Percentiles rank a stretch among this genome's conserved stretches.
Conservation (phyloP, 2,797 vertebrate species). For the Tokudaia muenninki region DNA sequence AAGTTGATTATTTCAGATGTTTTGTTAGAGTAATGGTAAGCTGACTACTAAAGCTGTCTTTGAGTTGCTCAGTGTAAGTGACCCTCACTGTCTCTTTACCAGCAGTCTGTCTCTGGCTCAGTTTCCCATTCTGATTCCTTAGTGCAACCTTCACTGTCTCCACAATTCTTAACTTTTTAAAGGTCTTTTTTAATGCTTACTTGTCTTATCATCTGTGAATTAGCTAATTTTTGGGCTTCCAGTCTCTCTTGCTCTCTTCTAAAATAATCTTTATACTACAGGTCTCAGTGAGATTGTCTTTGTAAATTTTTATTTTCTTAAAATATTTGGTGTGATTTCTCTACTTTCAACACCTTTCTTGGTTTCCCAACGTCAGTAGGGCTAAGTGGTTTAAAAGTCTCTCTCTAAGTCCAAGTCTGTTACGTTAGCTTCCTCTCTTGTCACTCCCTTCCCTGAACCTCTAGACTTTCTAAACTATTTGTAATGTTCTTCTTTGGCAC, state of each 20-base stretch:
- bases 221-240: constrained; percentile 14
- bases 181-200: neutral
- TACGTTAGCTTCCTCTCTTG: neutral
- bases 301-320: constrained; percentile 49
- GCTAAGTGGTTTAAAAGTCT: neutral
- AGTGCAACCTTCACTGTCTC: neutral
- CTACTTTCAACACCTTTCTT: constrained; percentile 22
- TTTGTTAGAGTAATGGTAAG: neutral
- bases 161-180: neutral
- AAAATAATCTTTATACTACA: neutral
- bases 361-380: neutral
- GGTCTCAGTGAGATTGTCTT: constrained; percentile 1
- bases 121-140: neutral
- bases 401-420: neutral
- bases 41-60: neutral
- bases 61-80: neutral
- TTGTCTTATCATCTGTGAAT: constrained; percentile 19
- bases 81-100: constrained; percentile 2
- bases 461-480: neutral
- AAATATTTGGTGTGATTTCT: neutral
- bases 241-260: neutral
- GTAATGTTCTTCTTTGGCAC: neutral
- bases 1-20: neutral
- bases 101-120: neutral
- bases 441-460: neutral